Percentiles rank a stretch among this genome's conserved stretches.
Conservation (phyloP, 2,888 invertebrate genomes). For the Dinocampus coccinellae region DNA sequence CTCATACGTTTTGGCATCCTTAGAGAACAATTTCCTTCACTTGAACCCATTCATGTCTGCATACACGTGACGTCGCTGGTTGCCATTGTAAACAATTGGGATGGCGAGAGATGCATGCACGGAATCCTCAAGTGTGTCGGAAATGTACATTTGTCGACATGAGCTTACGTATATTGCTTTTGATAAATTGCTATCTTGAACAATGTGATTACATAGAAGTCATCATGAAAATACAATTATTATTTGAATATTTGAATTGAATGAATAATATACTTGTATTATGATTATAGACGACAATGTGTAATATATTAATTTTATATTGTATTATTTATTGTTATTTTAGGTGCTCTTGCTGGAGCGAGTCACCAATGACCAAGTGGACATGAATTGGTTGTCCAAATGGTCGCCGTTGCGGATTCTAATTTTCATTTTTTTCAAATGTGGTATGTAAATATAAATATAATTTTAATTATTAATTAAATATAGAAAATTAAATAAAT, state of each 20-base stretch:
- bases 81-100: constrained; percentile 25
- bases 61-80: constrained; percentile 11
- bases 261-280: too few relatives aligned
- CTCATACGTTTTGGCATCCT: background rate
- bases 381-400: constrained; percentile 66
- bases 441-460: constrained; percentile 55
- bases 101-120: constrained; percentile 17
- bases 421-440: constrained; percentile 63
- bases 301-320: background rate
- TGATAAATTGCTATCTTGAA: background rate
- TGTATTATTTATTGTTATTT: background rate
- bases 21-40: constrained; percentile 5
- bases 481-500: background rate
- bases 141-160: background rate
- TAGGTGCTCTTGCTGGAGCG: constrained; percentile 48
- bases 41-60: background rate
- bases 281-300: too few relatives aligned
- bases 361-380: constrained; percentile 64
- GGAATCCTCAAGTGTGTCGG: background rate
- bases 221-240: background rate
- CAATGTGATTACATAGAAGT: background rate
- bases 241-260: too few relatives aligned
- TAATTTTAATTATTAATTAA: background rate
- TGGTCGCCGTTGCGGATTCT: constrained; percentile 64
- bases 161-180: background rate